Evolutionary conservation across 2,113 vertebrate species (phyloP).

Genomic region (Mastomys coucha): DNA sequence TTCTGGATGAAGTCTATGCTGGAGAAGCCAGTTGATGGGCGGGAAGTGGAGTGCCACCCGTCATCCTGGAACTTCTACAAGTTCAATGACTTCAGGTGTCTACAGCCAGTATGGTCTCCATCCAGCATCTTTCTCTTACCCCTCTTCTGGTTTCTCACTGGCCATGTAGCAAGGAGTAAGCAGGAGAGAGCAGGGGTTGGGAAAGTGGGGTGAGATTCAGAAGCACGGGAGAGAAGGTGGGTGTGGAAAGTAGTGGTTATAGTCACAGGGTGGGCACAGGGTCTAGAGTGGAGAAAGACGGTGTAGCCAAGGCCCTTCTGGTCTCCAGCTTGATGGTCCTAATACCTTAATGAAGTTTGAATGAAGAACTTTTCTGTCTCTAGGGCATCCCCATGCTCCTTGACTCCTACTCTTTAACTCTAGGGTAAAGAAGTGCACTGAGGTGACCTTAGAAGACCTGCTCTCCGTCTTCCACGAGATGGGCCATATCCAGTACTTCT

Average conservation of each 20-base stretch:
- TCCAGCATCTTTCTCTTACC: too few species aligned
- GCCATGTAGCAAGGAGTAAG: not conserved
- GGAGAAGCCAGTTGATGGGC: conserved; percentile 76
- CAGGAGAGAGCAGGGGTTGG: not conserved
- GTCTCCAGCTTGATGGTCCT: not conserved
- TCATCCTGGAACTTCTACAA: conserved; percentile 91
- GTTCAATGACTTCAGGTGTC: conserved; percentile 88
- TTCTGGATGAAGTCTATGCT: conserved; percentile 90
- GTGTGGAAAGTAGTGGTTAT: not conserved
- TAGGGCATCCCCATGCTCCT: conserved; percentile 3
- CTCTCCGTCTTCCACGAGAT: conserved; percentile 97
- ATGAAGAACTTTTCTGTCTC: not conserved
- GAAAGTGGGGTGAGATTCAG: not conserved
- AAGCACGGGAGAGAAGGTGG: not conserved
- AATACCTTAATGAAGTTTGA: not conserved
- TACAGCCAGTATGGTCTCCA: fast-evolving
- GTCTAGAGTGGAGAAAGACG: not conserved
- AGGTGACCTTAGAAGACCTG: conserved; percentile 96
- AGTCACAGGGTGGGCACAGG: not conserved
- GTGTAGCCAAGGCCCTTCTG: not conserved
- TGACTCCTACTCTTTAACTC: conserved; percentile 59
- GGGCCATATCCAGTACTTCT: conserved; percentile 97
- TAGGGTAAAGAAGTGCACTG: conserved; percentile 97
- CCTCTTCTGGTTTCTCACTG: not conserved
- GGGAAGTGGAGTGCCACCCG: conserved; percentile 87